Conservation (phyloP, 37 sponge, comb jelly and placozoan genomes). For the Spongilla lacustris region DNA sequence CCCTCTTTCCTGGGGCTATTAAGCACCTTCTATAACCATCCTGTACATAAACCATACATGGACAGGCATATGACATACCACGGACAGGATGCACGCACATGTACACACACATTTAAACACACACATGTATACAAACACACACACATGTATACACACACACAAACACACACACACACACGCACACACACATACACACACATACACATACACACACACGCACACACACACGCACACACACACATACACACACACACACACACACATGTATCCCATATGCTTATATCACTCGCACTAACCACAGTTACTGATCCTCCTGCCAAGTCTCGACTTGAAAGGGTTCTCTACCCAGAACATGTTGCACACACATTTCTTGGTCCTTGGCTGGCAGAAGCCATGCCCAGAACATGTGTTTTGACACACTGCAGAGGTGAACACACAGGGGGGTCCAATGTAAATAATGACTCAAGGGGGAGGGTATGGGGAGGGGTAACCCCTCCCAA, state of each 20-base stretch:
- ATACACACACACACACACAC: too few species aligned
- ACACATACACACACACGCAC: too few species aligned
- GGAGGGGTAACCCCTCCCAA: too few species aligned
- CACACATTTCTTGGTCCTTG: constrained; percentile 62
- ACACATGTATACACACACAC: background rate
- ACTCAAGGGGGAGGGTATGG: background rate
- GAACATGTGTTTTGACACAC: constrained; percentile 84
- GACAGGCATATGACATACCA: background rate
- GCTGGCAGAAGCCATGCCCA: constrained; percentile 78
- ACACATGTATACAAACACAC: background rate
- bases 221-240: too few species aligned
- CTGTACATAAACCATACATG: background rate
- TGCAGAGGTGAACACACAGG: too few species aligned
- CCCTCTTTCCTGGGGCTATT: too few species aligned
- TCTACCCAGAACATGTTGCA: constrained; percentile 92
- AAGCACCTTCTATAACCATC: too few species aligned
- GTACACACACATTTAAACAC: background rate
- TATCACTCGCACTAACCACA: background rate
- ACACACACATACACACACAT: too few species aligned
- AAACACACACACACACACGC: too few species aligned
- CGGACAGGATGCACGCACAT: background rate
- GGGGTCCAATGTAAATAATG: background rate
- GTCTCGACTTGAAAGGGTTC: constrained; percentile 70
- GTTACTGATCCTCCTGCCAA: background rate
- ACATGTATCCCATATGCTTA: constrained; percentile 62